Evolutionary conservation across 2,888 invertebrate genomes (phyloP), one percentile per base, ranked within the genome.

Genomic region (Leucania comma): DNA sequence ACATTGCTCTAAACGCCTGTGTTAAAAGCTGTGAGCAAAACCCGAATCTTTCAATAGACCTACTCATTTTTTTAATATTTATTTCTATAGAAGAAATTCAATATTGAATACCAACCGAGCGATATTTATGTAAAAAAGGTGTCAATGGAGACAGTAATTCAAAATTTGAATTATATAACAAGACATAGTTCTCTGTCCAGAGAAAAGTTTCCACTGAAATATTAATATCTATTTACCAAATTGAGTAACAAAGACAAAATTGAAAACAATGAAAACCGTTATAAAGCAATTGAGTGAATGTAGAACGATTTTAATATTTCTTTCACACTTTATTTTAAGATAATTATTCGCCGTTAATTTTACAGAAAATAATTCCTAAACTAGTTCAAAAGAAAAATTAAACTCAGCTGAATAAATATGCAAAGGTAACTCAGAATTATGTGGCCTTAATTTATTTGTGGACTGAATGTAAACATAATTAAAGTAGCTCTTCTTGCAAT

Each of bases 181-280:
- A n/a, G 29, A 32, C 38, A 26, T 20, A 70, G 38, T 46, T 38
- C n/a, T n/a, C n/a, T n/a, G 24, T 32, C 42, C 12, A 17, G 3
- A 1, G 9, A 38, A 42, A 42, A 20, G 24, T 51, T 73, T 22
- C 10, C 4, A 20, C 10, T 22, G 14, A 26, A 35, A 73, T 42
- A 71, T 48, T 22, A 38, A 56, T 20, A 46, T 5, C 6, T n/a
- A 8, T 3, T 3, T 26, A 12, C 5, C 5, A 72, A 32, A 29
- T 38, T 5, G 22, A 29, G 20, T 26, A 35, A 35, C 54, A 68
- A 54, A 46, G 14, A 24, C 26, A 38, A 62, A 54, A 62, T 74
- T n/a, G 22, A 20, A 51, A 53, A 53, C 5, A 22, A 54, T 48
- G 29, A 29, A 46, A 72, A 24, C 35, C 35, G 10, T 48, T 1